A percentile compares a stretch with the other conserved stretches of the same genome.
Conservation (phyloP, 2,888 invertebrate genomes). For the Orthosia gracilis region DNA sequence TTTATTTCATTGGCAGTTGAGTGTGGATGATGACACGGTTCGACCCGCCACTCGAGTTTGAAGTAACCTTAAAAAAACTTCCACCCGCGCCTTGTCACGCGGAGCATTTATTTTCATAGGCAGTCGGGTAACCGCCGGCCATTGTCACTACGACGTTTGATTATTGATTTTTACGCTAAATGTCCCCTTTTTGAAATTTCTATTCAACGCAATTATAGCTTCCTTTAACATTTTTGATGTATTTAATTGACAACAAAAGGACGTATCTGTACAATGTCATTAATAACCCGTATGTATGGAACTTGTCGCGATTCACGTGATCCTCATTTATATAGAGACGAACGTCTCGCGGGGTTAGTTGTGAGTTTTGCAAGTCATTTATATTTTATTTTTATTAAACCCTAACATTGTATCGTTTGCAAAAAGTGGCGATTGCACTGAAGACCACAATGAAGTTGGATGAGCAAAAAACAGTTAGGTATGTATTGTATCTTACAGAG, state of each 20-base stretch:
- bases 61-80: constrained; percentile 84
- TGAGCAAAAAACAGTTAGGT: neutral
- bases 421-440: constrained; percentile 24
- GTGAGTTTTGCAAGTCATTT: constrained; percentile 71
- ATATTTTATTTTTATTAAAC: constrained; percentile 55
- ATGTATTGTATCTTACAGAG: neutral
- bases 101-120: constrained; percentile 89
- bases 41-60: constrained; percentile 80
- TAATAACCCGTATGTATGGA: constrained; percentile 88
- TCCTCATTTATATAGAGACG: constrained; percentile 60
- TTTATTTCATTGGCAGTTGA: constrained; percentile 58
- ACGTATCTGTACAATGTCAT: constrained; percentile 85
- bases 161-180: constrained; percentile 91
- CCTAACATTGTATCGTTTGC: constrained; percentile 8
- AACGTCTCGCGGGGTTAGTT: constrained; percentile 53
- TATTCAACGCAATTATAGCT: constrained; percentile 88
- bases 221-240: constrained; percentile 86
- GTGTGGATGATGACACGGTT: constrained; percentile 74
- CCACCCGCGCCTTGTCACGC: constrained; percentile 88
- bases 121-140: constrained; percentile 86
- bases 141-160: constrained; percentile 86
- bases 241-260: constrained; percentile 83
- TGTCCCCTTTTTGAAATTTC: constrained; percentile 86
- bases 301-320: constrained; percentile 84
- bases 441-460: neutral